A percentile compares a stretch with the other conserved stretches of the same genome.
Evolutionary conservation across 1,140 invertebrate species (phyloP).

Genomic region (Hyposmocoma kahamanoa): DNA sequence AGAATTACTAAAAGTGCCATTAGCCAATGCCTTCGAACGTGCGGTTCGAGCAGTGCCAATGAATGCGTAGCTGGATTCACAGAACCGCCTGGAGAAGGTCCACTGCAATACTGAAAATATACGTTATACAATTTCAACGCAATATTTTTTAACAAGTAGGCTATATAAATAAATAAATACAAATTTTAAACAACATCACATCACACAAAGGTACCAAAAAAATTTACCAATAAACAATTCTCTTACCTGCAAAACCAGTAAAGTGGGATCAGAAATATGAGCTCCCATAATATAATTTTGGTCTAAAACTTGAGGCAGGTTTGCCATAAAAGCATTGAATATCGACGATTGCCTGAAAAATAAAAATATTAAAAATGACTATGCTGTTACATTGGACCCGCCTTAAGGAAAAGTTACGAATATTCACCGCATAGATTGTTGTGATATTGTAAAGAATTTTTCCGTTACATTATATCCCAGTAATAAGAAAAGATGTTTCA

Average conservation of each 20-base stretch:
- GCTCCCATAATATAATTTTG: conserved; percentile 95
- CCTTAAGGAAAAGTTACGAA: background rate
- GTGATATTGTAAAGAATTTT: conserved; percentile 92
- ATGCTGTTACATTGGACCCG: too few species aligned
- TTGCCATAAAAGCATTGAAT: conserved; percentile 96
- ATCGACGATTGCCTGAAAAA: conserved; percentile 87
- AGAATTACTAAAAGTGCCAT: conserved; percentile 94
- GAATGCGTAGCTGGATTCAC: conserved; percentile 72
- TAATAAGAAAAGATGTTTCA: conserved; percentile 94
- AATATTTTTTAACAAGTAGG: too few species aligned
- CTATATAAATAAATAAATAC: too few species aligned
- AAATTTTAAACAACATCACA: too few species aligned
- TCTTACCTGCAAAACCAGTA: conserved; percentile 87
- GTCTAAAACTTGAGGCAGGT: conserved; percentile 93
- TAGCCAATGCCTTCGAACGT: conserved; percentile 91
- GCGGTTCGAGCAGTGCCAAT: conserved; percentile 40
- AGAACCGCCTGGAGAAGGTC: conserved; percentile 57
- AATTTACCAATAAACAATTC: background rate
- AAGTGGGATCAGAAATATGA: conserved; percentile 87
- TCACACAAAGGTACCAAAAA: too few species aligned
- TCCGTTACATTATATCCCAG: conserved; percentile 95
- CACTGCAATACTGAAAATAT: conserved; percentile 25
- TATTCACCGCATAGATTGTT: conserved; percentile 82
- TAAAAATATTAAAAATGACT: too few species aligned
- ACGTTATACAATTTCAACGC: too few species aligned